Evolutionary conservation across 2,797 vertebrate genomes (phyloP).

Genomic region (Micromesistius poutassou): DNA sequence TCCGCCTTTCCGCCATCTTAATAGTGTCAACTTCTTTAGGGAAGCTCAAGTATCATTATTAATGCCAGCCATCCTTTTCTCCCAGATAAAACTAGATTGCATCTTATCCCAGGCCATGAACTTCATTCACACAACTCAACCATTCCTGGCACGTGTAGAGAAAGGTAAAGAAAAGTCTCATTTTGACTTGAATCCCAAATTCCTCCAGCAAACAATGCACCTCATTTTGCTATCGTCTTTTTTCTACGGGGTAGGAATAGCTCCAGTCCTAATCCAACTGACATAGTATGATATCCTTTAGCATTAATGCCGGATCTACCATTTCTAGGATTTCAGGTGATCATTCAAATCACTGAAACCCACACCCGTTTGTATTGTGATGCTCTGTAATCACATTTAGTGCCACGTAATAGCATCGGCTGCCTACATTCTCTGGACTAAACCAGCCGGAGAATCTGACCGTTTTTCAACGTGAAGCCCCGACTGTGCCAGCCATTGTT

Average conservation of each 20-base stretch:
- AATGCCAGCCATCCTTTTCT: background rate
- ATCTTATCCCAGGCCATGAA: conserved; percentile 12
- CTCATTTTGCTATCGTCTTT: background rate
- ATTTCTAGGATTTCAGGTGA: conserved; percentile 1
- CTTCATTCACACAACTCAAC: conserved; percentile 6
- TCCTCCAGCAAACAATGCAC: background rate
- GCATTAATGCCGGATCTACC: background rate
- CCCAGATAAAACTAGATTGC: conserved; percentile 1
- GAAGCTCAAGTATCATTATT: background rate
- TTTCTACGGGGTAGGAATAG: background rate
- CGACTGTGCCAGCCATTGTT: too few species aligned
- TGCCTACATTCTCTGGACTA: too few species aligned
- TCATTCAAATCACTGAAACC: background rate
- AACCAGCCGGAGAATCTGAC: too few species aligned
- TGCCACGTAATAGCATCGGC: too few species aligned
- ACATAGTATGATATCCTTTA: background rate
- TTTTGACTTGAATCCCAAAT: background rate
- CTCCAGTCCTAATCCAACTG: background rate
- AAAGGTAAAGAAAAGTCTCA: background rate
- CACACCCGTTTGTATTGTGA: background rate
- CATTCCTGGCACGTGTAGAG: conserved; percentile 9
- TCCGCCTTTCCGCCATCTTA: background rate
- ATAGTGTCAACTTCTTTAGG: background rate
- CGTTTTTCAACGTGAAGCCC: too few species aligned
- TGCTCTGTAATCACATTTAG: background rate